A percentile compares a stretch with the other conserved stretches of the same genome.
These are phyloP conservation scores for Chelonus insularis DNA, from an alignment of 1,140 invertebrate genomes.

Conservation along the genomic window DNA sequence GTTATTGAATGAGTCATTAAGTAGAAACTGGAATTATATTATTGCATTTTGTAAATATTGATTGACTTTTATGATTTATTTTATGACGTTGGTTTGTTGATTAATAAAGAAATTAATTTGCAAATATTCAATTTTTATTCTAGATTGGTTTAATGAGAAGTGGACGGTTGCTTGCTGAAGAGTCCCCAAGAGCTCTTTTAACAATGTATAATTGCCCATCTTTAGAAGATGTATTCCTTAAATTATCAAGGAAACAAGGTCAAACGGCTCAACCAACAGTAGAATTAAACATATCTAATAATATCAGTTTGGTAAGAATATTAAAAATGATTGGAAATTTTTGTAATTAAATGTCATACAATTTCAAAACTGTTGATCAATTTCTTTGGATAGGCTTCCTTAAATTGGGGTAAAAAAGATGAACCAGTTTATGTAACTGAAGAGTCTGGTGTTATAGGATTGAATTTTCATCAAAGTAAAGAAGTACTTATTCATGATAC, in stretches of 20 bases:
- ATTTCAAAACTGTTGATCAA: background rate
- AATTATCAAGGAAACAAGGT: conserved; percentile 73
- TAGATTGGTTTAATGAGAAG: conserved; percentile 94
- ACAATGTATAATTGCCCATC: conserved; percentile 80
- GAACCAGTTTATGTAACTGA: conserved; percentile 81
- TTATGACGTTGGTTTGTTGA: too few species aligned
- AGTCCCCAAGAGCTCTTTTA: conserved; percentile 83
- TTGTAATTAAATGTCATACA: background rate
- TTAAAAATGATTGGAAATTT: background rate
- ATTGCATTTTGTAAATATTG: too few species aligned
- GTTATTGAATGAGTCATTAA: too few species aligned
- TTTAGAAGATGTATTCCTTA: conserved; percentile 92
- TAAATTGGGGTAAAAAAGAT: conserved; percentile 79
- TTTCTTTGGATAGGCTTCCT: conserved; percentile 64
- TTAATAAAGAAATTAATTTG: too few species aligned
- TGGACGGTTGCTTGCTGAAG: conserved; percentile 87
- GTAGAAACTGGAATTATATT: too few species aligned
- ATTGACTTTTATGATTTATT: too few species aligned
- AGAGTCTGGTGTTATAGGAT: conserved; percentile 80
- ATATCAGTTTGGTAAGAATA: conserved; percentile 70
- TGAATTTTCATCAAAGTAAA: conserved; percentile 89
- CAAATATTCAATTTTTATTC: conserved; percentile 19
- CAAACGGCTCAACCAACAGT: conserved; percentile 61
- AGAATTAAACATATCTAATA: conserved; percentile 74
- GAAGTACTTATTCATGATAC: conserved; percentile 79